These are phyloP conservation scores for Stenodera caucasica DNA, from an alignment of 2,888 invertebrate genomes.

Conservation along the genomic window DNA sequence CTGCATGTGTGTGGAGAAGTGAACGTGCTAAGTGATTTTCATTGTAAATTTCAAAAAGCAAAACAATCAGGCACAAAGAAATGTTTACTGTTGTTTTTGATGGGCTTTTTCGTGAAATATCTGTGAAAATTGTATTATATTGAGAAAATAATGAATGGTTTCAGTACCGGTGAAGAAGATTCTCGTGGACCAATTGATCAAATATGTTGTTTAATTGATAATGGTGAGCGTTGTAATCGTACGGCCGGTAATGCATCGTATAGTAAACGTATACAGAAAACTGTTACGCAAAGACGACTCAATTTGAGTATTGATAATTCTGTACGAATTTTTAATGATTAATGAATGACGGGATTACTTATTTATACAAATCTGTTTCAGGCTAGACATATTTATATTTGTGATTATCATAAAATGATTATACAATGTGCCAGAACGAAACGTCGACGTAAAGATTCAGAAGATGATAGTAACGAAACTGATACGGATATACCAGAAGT, in stretches of 20 bases:
- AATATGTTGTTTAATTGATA: conserved; percentile 91
- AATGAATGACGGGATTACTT: too few relatives aligned
- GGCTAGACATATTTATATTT: conserved; percentile 95
- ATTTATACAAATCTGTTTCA: conserved; percentile 50
- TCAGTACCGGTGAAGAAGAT: conserved; percentile 89
- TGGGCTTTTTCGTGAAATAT: not conserved
- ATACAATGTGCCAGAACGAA: conserved; percentile 95
- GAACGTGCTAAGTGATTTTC: not conserved
- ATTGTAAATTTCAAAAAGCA: not conserved
- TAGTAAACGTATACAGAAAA: conserved; percentile 95
- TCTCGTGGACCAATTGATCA: conserved; percentile 85
- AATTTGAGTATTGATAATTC: conserved; percentile 83
- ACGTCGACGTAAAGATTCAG: conserved; percentile 88
- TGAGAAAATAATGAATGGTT: conserved; percentile 71
- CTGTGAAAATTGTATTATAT: not conserved
- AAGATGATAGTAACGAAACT: conserved; percentile 92
- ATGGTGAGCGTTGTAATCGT: conserved; percentile 82
- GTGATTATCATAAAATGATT: conserved; percentile 93
- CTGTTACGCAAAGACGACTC: conserved; percentile 86
- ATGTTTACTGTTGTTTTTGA: not conserved
- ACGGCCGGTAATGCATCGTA: conserved; percentile 94
- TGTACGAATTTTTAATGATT: too few relatives aligned
- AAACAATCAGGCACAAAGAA: not conserved
- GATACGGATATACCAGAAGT: conserved; percentile 91
- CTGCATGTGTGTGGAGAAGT: not conserved